Base-by-base conservation (phyloP, 2,888 invertebrate genomes). In the Pilophorus perplexus region DNA sequence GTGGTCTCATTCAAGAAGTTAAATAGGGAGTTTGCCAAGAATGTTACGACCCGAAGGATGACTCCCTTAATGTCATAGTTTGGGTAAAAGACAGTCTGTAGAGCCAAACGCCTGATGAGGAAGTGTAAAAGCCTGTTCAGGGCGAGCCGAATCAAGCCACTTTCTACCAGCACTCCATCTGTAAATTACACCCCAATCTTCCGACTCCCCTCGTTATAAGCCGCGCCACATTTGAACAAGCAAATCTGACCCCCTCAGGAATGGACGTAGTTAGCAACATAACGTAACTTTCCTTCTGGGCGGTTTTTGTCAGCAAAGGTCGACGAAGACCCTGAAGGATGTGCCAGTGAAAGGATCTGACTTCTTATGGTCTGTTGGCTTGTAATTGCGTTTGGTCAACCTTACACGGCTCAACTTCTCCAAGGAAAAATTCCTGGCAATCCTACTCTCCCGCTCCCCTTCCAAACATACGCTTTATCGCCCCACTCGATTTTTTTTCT, bases 251-350 rank as follows among this genome's bases (percentile, higher is more conserved):
- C 46, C 25, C 46, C n/a, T 14, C 25, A 12, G 27, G 52, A 28
- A 52, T 8, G 5, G 28, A 18, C 46, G 46, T 52, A 18, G 33
- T 52, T 52, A 52, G 28, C 52, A 18, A 12, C 28, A 28, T 28
- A 52, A 52, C 52, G 52, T 52, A 52, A 52, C 52, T 52, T 52
- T 52, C 52, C 14, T 52, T n/a, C n/a, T 52, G 52, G 28, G 28
- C 33, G 16, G 52, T 22, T 46, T n/a, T n/a, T 23, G 46, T 46
- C 46, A 23, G 6, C 46, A 46, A 46, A 23, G 46, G 46, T 46
- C 46, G 46, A 25, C 25, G 23, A n/a, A n/a, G n/a, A n/a, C n/a
- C n/a, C n/a, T n/a, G n/a, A n/a, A n/a, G 46, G 46, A 46, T 22
- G 46, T 22, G 12, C 46, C 12, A 46, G 46, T 46, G 46, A 46